phyloP scores from a whole-genome alignment of 2,113 vertebrate genomes.

The Symphodus melops region DNA sequence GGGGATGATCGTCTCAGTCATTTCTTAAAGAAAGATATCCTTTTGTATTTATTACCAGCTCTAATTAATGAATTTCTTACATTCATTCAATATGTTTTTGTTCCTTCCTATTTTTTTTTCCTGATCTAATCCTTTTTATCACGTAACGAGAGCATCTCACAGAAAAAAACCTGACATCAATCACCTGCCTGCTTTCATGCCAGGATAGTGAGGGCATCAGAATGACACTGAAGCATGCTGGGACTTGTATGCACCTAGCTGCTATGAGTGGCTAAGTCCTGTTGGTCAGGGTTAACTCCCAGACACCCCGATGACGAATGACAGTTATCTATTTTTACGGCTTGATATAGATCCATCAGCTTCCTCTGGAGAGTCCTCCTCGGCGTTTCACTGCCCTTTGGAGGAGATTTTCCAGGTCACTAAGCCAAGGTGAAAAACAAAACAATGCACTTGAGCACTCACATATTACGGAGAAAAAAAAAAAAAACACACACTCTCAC shows the following conservation, averaged over 20 bases:
- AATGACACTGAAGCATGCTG: conserved; percentile 75
- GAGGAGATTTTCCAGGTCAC: conserved; percentile 78
- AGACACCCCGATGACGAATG: conserved; percentile 70
- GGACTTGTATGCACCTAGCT: conserved; percentile 66
- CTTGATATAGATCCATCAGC: conserved; percentile 73
- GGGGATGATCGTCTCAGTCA: neutral
- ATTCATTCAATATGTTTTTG: conserved; percentile 36
- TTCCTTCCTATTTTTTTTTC: conserved; percentile 41
- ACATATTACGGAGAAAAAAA: conserved; percentile 20
- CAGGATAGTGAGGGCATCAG: conserved; percentile 63
- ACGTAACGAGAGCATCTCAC: conserved; percentile 50
- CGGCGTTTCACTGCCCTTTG: conserved; percentile 50
- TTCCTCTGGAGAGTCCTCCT: conserved; percentile 55
- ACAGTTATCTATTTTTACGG: conserved; percentile 77
- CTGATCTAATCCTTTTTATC: conserved; percentile 58
- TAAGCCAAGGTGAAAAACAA: conserved; percentile 78
- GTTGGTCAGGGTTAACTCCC: conserved; percentile 74
- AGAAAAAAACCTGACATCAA: conserved; percentile 55
- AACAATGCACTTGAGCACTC: conserved; percentile 55
- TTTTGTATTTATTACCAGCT: conserved; percentile 32
- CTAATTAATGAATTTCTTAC: conserved; percentile 43
- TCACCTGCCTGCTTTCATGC: conserved; percentile 55
- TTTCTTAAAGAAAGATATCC: conserved; percentile 34
- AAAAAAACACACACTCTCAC: conserved; percentile 4
- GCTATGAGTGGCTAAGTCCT: conserved; percentile 44